Evolutionary conservation across 2,888 invertebrate genomes (phyloP), one percentile per base, ranked within the genome.

Genomic region (Conistra vaccinii): DNA sequence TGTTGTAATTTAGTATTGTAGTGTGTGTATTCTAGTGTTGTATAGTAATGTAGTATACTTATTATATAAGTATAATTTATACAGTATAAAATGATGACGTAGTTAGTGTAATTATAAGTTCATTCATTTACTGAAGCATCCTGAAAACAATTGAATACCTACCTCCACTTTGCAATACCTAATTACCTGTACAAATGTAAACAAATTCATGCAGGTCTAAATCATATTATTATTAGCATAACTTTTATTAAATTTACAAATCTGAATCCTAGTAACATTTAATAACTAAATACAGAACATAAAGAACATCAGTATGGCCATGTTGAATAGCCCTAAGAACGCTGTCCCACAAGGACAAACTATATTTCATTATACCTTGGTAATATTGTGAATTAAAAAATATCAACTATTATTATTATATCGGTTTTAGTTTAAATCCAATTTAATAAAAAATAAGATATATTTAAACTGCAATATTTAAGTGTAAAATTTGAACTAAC

Each of bases 121-220:
- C 9, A 45, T 70, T 79, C n/a, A 57, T 51, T 32, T 67, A 67
- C n/a, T 68, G 20, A 68, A 58, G 26, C 48, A 58, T 78, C 45
- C 32, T 48, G 14, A 57, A 51, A 58, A 42, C 17, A 67, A 42
- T 51, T 51, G 4, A 62, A 45, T 55, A 62, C 5, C 14, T 51
- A 32, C 51, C 29, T 76, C 45, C n/a, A 76, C 14, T 42, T 62
- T 51, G 23, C 39, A 39, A n/a, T 68, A 58, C 57, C 39, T 58
- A 55, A 45, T 14, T 55, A 58, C 9, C 10, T 58, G 48, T 5
- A 61, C 3, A 45, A 29, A 77, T n/a, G 3, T 39, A 39, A 60
- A 26, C 26, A 23, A 45, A 29, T 17, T 26, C 7, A 66, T 0
- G 0, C 23, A 45, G 9, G 26, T 74, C 23, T 39, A 77, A 76